phyloP scores from a whole-genome alignment of 1,140 invertebrate species.

The Hyposmocoma kahamanoa region DNA sequence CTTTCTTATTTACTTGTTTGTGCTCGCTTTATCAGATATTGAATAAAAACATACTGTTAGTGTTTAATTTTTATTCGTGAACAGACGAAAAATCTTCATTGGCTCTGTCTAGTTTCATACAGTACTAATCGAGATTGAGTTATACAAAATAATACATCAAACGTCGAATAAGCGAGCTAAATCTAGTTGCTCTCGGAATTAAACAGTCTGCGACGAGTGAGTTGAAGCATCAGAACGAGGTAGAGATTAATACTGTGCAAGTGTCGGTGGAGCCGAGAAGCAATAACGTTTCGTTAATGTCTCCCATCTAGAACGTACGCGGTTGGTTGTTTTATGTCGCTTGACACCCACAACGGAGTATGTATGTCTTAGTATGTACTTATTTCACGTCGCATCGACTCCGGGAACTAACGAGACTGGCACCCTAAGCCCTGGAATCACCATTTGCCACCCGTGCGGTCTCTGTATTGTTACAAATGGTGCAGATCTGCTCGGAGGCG shows the following conservation, averaged over 20 bases:
- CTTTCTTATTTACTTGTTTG: conserved; percentile 56
- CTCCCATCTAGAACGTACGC: conserved; percentile 55
- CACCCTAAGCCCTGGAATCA: conserved; percentile 50
- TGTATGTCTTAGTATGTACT: conserved; percentile 37
- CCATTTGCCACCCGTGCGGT: conserved; percentile 48
- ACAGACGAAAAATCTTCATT: conserved; percentile 34
- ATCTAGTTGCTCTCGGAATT: conserved; percentile 37
- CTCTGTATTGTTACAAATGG: conserved; percentile 70
- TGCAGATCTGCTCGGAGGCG: conserved; percentile 57
- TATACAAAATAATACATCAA: background rate
- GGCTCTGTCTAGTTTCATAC: conserved; percentile 14
- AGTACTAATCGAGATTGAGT: conserved; percentile 10
- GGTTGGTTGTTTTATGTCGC: conserved; percentile 49
- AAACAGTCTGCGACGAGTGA: conserved; percentile 37
- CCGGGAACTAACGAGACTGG: conserved; percentile 43
- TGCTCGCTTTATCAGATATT: conserved; percentile 47
- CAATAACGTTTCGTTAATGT: conserved; percentile 66
- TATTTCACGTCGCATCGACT: conserved; percentile 39
- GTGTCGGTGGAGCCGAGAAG: conserved; percentile 53
- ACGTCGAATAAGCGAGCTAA: background rate
- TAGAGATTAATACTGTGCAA: conserved; percentile 60
- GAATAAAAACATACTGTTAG: conserved; percentile 40
- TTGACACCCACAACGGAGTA: conserved; percentile 26
- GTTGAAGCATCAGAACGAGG: conserved; percentile 44
- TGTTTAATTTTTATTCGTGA: too few relatives aligned